Evolutionary conservation across 2,888 invertebrate genomes (phyloP).

Genomic region (Macrosiphum euphorbiae): DNA sequence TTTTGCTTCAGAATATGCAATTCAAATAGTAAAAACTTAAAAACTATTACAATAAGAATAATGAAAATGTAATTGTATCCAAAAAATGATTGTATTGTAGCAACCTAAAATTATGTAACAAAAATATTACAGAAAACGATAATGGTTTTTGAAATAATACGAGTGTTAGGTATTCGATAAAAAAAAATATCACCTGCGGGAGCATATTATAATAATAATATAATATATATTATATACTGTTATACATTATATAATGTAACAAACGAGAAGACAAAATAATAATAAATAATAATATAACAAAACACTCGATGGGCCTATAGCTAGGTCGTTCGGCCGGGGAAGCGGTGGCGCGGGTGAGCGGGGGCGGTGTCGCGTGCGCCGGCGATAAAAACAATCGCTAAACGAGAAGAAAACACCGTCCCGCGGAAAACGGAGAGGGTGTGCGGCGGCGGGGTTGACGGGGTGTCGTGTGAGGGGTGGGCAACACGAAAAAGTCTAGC

Average conservation of each 20-base stretch:
- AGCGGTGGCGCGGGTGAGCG: not conserved
- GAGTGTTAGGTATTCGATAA: not conserved
- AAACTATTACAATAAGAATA: no score
- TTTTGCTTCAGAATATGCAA: no score
- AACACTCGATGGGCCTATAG: not conserved
- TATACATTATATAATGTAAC: not conserved
- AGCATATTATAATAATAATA: not conserved
- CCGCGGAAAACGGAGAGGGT: not conserved
- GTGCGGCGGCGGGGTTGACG: not conserved
- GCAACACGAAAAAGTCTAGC: constrained; percentile 40
- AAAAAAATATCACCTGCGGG: not conserved
- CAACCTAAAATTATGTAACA: not conserved
- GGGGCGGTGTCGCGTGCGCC: not conserved
- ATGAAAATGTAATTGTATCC: no score
- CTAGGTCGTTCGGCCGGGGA: no score
- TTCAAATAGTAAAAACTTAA: no score
- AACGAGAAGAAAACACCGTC: not conserved
- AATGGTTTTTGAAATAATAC: not conserved
- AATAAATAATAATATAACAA: not conserved
- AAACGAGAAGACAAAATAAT: not conserved
- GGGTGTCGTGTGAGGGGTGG: not conserved
- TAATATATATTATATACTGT: not conserved
- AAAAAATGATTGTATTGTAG: no score
- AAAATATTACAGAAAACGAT: not conserved
- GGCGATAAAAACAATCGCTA: constrained; percentile 37